phyloP scores from a whole-genome alignment of 2,113 vertebrate genomes.

The Colistium nudipinnis region DNA sequence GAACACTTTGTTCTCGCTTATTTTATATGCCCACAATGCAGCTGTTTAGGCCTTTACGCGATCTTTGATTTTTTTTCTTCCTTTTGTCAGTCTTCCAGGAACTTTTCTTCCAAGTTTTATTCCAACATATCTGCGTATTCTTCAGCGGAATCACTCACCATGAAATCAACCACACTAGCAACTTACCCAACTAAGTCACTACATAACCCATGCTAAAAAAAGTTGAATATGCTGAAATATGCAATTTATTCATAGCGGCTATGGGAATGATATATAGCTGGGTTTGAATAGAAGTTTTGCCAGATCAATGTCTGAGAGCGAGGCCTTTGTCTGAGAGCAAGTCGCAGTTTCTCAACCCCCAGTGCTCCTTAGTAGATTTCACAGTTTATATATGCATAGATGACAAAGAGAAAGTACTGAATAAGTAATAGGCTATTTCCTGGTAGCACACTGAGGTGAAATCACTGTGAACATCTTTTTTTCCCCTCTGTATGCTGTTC shows the following conservation, averaged over 20 bases:
- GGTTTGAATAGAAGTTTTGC: conserved; percentile 76
- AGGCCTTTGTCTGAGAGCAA: conserved; percentile 68
- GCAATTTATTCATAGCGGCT: conserved; percentile 64
- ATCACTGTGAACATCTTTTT: conserved; percentile 74
- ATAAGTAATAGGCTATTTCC: conserved; percentile 82
- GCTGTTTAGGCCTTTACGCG: background rate
- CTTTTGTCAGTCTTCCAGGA: background rate
- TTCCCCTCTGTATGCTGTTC: conserved; percentile 62
- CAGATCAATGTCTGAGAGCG: conserved; percentile 74
- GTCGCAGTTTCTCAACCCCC: conserved; percentile 66
- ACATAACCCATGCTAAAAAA: conserved; percentile 45
- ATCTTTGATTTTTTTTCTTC: background rate
- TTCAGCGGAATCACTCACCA: background rate
- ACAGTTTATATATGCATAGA: conserved; percentile 81
- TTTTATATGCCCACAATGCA: background rate
- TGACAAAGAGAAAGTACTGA: conserved; percentile 77
- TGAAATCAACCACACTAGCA: conserved; percentile 34
- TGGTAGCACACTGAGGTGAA: conserved; percentile 79
- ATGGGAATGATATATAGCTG: conserved; percentile 60
- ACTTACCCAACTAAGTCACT: conserved; percentile 32
- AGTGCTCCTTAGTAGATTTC: conserved; percentile 66
- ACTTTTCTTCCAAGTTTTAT: conserved; percentile 9
- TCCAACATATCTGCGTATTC: conserved; percentile 22
- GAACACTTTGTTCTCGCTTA: background rate
- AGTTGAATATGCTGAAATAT: conserved; percentile 55